Percentiles rank a stretch among this genome's conserved stretches.
These are phyloP conservation scores for Crenuchus spilurus DNA, from an alignment of 2,797 vertebrate species.

Conservation along the genomic window DNA sequence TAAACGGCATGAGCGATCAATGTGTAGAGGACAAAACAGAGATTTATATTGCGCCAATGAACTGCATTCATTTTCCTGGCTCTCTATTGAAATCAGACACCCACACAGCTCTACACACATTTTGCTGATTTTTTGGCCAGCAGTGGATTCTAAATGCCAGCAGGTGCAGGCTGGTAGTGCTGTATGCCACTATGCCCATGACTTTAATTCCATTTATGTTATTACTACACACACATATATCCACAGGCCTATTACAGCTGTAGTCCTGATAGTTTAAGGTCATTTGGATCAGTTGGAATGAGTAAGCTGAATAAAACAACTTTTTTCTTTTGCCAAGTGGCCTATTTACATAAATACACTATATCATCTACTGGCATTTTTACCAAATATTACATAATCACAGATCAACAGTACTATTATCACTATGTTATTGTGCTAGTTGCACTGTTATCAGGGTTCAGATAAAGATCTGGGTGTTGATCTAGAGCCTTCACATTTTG, in stretches of 20 bases:
- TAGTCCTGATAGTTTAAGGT: neutral
- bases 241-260: neutral
- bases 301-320: neutral
- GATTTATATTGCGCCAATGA: neutral
- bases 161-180: neutral
- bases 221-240: neutral
- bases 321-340: neutral
- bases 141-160: conserved; percentile 7
- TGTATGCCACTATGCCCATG: neutral
- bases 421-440: neutral
- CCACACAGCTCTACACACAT: conserved; percentile 10
- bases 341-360: neutral
- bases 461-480: too few species aligned
- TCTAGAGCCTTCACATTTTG: too few species aligned
- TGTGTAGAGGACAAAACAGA: neutral
- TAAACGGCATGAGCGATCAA: neutral
- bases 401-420: neutral
- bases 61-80: neutral
- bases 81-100: neutral
- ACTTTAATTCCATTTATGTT: neutral
- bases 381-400: neutral
- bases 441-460: too few species aligned
- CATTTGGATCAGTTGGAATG: neutral
- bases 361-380: neutral
- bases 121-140: conserved; percentile 2